Evolutionary conservation across 2,797 vertebrate species (phyloP).

Genomic region (Pygocentrus nattereri): DNA sequence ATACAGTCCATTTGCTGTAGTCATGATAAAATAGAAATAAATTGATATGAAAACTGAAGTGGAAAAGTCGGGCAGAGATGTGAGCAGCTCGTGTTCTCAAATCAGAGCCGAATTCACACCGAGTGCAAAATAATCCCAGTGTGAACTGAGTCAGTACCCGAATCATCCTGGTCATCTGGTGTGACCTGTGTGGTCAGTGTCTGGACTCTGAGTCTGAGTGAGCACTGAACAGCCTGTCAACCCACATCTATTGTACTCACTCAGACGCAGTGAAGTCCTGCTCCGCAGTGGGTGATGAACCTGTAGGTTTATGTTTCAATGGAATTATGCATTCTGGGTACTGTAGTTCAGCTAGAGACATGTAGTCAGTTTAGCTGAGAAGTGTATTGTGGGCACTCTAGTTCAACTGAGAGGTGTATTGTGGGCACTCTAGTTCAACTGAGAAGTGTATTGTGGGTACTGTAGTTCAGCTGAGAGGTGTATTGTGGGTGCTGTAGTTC

Average conservation of each 20-base stretch:
- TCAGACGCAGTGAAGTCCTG: too few species aligned
- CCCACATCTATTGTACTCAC: too few species aligned
- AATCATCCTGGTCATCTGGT: background rate
- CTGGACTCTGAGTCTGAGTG: background rate
- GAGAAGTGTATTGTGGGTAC: background rate
- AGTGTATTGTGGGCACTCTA: too few species aligned
- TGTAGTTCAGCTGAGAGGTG: background rate
- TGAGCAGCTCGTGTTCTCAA: background rate
- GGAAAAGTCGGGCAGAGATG: background rate
- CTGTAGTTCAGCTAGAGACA: too few species aligned
- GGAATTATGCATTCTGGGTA: background rate
- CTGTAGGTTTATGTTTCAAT: background rate
- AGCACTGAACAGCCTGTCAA: too few species aligned
- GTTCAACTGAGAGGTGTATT: background rate
- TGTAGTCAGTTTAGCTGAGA: background rate
- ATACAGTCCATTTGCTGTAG: slow-evolving; percentile 10
- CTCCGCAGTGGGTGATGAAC: background rate
- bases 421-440: background rate
- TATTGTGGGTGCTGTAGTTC: background rate
- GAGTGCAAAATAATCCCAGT: background rate
- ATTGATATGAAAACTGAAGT: background rate
- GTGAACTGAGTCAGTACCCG: background rate
- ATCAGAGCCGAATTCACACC: background rate
- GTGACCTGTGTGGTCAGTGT: background rate
- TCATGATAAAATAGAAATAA: background rate